phyloP scores from a whole-genome alignment of 2,113 vertebrate species.

The Hippocampus guttulatus region DNA sequence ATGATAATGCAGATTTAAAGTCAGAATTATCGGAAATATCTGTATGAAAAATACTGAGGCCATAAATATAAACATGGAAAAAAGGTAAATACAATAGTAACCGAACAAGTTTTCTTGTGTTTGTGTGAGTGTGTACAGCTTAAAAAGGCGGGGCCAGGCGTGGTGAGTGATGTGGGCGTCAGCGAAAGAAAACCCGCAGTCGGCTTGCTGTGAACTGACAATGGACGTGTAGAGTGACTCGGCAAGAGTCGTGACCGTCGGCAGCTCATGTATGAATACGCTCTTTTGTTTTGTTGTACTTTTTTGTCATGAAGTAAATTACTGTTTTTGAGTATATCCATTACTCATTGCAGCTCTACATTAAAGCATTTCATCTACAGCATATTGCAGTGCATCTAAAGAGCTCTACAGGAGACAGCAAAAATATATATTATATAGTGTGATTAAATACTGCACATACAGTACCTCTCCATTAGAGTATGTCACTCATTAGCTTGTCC shows the following conservation, averaged over 20 bases:
- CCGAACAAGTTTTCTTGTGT: too few relatives aligned
- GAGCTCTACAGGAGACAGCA: neutral
- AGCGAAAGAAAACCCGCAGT: neutral
- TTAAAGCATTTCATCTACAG: neutral
- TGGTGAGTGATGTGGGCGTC: neutral
- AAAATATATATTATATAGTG: neutral
- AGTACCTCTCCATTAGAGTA: neutral
- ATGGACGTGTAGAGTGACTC: too few relatives aligned
- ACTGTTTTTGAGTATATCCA: neutral
- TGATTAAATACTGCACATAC: neutral
- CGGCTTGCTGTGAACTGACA: too few relatives aligned
- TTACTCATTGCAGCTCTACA: neutral
- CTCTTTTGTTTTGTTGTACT: too few relatives aligned
- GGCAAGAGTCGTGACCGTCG: too few relatives aligned
- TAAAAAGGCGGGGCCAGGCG: neutral
- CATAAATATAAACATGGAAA: too few relatives aligned
- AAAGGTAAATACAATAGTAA: too few relatives aligned
- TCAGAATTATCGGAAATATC: neutral
- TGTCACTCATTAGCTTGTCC: neutral
- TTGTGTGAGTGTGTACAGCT: too few relatives aligned
- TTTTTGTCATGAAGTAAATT: neutral
- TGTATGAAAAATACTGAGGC: neutral
- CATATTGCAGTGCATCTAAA: neutral
- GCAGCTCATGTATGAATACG: too few relatives aligned
- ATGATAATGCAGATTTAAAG: neutral